Evolutionary conservation across 2,113 vertebrate genomes (phyloP).

Genomic region (Columbina picui): DNA sequence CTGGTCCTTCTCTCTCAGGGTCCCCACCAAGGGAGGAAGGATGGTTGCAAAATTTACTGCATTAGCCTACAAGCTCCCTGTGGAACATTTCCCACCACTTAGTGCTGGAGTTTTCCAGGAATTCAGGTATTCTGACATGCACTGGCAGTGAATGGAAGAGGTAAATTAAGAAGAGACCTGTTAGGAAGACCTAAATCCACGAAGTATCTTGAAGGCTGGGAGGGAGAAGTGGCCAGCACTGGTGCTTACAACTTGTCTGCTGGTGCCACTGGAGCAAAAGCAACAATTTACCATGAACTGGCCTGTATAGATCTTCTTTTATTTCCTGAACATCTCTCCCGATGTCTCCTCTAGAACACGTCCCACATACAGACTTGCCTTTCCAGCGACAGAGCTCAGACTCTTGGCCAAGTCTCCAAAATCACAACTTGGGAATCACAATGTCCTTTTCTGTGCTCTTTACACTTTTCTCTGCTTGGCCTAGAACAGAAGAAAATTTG

Average conservation of each 20-base stretch:
- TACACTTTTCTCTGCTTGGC: neutral
- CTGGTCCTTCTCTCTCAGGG: neutral
- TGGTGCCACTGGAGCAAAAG: neutral
- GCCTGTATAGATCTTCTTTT: neutral
- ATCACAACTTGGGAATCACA: neutral
- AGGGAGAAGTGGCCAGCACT: neutral
- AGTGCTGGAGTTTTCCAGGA: neutral
- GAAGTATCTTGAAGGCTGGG: neutral
- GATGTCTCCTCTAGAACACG: neutral
- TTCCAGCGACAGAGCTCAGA: neutral
- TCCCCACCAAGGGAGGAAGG: neutral
- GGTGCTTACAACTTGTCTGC: neutral
- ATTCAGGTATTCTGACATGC: neutral
- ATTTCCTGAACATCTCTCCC: neutral
- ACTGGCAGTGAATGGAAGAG: neutral
- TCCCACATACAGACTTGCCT: neutral
- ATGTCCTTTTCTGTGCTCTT: neutral
- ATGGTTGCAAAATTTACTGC: neutral
- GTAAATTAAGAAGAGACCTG: neutral
- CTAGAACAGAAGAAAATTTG: neutral
- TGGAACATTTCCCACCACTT: neutral
- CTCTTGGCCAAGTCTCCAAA: neutral
- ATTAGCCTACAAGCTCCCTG: neutral
- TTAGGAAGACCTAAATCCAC: neutral
- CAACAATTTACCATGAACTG: neutral